Evolutionary conservation across 2,888 invertebrate genomes (phyloP).

Genomic region (Capitulum mitella): DNA sequence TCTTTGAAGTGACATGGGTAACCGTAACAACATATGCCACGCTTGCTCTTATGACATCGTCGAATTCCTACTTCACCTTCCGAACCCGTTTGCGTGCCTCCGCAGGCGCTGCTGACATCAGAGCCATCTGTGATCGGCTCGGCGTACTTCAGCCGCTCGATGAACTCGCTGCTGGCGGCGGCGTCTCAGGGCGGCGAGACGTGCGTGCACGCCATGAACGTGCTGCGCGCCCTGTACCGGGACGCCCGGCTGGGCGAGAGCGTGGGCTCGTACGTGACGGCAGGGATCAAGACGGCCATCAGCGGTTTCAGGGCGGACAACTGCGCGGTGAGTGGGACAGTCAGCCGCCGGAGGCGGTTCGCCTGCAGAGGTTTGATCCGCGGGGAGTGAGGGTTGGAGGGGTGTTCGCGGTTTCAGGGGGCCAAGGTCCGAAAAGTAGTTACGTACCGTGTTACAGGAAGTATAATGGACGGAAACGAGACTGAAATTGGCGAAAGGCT

Average conservation of each 20-base stretch:
- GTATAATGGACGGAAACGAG: too few species aligned
- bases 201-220: conserved; percentile 75
- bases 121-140: conserved; percentile 58
- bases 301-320: conserved; percentile 44
- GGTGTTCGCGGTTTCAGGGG: too few species aligned
- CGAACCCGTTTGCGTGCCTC: neutral
- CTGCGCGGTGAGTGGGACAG: conserved; percentile 46
- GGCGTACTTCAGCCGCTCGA: conserved; percentile 53
- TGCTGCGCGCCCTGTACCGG: conserved; percentile 69
- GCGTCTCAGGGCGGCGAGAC: conserved; percentile 47
- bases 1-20: too few species aligned
- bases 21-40: too few species aligned
- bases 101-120: conserved; percentile 71
- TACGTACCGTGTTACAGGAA: too few species aligned
- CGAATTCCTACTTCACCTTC: too few species aligned
- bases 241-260: conserved; percentile 67
- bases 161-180: conserved; percentile 51
- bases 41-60: too few species aligned
- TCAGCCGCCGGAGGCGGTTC: too few species aligned
- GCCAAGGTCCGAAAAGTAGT: too few species aligned
- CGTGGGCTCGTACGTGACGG: conserved; percentile 48
- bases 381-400: too few species aligned
- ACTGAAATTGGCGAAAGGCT: too few species aligned
- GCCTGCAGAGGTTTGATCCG: too few species aligned
- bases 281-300: conserved; percentile 45